These are phyloP conservation scores for Aporophyla lueneburgensis DNA, from an alignment of 2,888 invertebrate genomes.

Conservation along the genomic window DNA sequence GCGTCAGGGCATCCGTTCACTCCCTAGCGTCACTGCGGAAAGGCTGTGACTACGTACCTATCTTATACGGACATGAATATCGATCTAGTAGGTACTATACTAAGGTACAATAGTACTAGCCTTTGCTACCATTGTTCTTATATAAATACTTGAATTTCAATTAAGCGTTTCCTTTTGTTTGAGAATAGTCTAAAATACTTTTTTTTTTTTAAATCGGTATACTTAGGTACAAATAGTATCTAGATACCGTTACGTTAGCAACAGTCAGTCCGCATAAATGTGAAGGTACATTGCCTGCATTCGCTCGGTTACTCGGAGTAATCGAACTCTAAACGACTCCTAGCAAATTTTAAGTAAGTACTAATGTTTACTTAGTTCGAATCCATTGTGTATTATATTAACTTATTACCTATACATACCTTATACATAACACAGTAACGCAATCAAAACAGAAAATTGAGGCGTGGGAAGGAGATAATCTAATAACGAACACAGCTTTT, in stretches of 20 bases:
- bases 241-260: background rate
- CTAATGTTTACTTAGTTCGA: background rate
- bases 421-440: background rate
- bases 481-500: too few relatives aligned
- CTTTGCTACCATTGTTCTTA: background rate
- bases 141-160: background rate
- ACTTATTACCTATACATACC: background rate
- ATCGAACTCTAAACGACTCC: background rate
- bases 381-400: background rate
- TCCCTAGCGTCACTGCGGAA: too few relatives aligned
- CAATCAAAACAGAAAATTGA: background rate
- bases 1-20: background rate
- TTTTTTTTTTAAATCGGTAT: background rate
- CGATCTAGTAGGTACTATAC: background rate
- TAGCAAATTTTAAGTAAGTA: background rate
- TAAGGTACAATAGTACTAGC: background rate
- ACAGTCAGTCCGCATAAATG: background rate
- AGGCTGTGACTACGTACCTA: background rate
- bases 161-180: background rate
- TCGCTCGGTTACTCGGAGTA: background rate
- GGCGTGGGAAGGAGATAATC: too few relatives aligned
- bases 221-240: background rate
- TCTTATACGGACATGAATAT: background rate
- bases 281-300: constrained; percentile 3
- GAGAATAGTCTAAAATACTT: background rate